phyloP scores from a whole-genome alignment of 2,797 vertebrate genomes.

The Garrulus glandarius region DNA sequence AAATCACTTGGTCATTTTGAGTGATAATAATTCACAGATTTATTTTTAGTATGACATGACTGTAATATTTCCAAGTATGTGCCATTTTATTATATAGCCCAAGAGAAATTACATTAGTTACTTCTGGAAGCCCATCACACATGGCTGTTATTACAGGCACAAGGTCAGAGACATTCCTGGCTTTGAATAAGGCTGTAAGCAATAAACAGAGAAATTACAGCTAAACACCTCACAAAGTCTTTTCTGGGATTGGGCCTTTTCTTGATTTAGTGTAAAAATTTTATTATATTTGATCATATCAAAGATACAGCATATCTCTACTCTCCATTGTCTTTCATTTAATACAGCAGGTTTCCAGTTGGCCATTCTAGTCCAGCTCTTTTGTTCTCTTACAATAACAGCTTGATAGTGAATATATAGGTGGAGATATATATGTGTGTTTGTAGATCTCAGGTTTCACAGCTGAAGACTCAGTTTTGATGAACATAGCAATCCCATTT shows the following conservation, averaged over 20 bases:
- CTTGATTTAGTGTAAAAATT: constrained; percentile 1
- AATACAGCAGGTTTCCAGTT: background rate
- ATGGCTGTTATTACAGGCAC: background rate
- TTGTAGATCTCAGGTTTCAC: background rate
- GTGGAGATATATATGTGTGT: background rate
- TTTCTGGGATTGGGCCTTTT: background rate
- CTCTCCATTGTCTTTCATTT: background rate
- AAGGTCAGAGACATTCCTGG: background rate
- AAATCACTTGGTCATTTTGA: background rate
- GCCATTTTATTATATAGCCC: background rate
- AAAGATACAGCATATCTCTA: background rate
- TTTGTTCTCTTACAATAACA: background rate
- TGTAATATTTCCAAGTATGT: background rate
- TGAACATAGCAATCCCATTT: background rate
- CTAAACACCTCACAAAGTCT: background rate
- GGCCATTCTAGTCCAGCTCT: background rate
- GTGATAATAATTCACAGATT: background rate
- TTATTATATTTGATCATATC: background rate
- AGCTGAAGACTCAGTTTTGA: background rate
- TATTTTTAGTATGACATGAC: background rate
- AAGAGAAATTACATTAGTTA: background rate
- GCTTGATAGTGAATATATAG: background rate
- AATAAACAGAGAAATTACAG: background rate
- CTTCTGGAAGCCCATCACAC: background rate
- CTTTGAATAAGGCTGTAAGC: background rate